Evolutionary conservation across 2,888 invertebrate species (phyloP), one percentile per base, ranked within the genome.

Genomic region (Phalera bucephala): DNA sequence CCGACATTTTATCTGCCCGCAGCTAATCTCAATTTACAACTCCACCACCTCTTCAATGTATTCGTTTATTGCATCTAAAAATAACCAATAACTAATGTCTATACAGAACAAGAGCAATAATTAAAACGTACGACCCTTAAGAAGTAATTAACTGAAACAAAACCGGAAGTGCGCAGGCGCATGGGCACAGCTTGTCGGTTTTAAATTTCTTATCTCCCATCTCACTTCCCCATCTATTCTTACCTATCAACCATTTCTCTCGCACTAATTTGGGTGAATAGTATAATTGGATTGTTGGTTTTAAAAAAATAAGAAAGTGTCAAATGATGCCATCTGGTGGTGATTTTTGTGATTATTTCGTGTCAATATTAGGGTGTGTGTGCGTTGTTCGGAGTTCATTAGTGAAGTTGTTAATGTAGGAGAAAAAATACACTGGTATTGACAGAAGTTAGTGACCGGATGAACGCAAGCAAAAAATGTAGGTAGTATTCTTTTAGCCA

Each of bases 111-210:
- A 27, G 23, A 33, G 31, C 46, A 52, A 54, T 60, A 72, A 83
- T 81, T 79, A 76, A 74, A 72, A 45, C 32, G 14, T 30, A 34
- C 52, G 56, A 59, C 71, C 72, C 75, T 70, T 68, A 64, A 71
- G 57, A 54, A 68, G 69, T 73, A 74, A 79, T 84, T 78, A 78
- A 72, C 58, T 55, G 50, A 49, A 54, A 61, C 45, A 37, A 40
- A 40, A 54, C 78, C 82, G 84, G 85, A 85, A 85, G 70, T 63
- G 60, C 72, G 64, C 10, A 13, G 10, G 35, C 58, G 51, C 76
- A 56, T 80, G 84, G 60, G 50, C 47, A 55, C 84, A 80, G 78
- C 81, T 74, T 78, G 78, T 47, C 52, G 72, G 81, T 76, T 70
- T 82, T 64, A 49, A 55, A 56, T 77, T 80, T 67, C 73, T 27